Evolutionary conservation across 2,888 invertebrate species (phyloP).

Genomic region (Caenorhabditis imperialis): DNA sequence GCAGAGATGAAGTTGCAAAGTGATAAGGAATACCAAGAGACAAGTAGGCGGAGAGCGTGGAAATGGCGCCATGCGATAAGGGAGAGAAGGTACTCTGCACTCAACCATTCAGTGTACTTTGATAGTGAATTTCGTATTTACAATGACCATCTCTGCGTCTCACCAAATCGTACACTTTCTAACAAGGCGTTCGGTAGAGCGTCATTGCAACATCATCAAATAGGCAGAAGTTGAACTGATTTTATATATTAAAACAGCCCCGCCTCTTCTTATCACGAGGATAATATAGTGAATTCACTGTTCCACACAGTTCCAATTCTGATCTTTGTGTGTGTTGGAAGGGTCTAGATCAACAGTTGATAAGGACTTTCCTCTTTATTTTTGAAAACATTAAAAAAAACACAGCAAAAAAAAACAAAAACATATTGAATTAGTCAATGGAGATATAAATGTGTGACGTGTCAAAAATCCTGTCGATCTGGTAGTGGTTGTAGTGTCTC

Average conservation of each 20-base stretch:
- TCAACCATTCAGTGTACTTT: conserved; percentile 20
- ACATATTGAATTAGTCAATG: no score
- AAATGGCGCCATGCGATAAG: conserved; percentile 38
- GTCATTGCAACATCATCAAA: no score
- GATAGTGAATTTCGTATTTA: not conserved
- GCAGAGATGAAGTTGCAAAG: not conserved
- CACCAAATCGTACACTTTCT: no score
- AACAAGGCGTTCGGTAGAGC: no score
- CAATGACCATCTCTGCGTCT: no score
- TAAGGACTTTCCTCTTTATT: no score
- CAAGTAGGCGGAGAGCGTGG: conserved; percentile 3
- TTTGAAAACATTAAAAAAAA: no score
- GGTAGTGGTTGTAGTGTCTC: not conserved
- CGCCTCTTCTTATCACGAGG: not conserved
- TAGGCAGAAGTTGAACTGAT: not conserved
- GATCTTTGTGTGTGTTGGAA: conserved; percentile 23
- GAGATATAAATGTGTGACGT: no score
- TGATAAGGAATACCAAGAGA: not conserved
- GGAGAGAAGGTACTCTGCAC: conserved; percentile 2
- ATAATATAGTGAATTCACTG: not conserved
- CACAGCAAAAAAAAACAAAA: no score
- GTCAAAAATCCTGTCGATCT: no score
- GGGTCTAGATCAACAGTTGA: no score
- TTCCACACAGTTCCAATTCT: conserved; percentile 25
- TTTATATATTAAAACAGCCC: not conserved